Evolutionary conservation across 2,113 vertebrate genomes (phyloP).

Genomic region (Microcebus ravelobensis): DNA sequence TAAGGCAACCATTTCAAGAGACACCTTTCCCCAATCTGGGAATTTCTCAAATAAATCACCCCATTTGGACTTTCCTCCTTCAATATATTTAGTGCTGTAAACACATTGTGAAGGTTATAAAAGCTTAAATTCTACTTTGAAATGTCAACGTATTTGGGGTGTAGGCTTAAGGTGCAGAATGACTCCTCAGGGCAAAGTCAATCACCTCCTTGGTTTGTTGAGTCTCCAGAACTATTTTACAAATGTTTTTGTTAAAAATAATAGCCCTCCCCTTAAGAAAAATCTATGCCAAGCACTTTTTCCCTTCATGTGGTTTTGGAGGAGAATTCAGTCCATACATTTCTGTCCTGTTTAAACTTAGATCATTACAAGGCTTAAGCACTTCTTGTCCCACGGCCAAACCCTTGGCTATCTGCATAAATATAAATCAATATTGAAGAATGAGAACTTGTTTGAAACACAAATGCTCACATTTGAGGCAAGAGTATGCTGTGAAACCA

Average conservation of each 20-base stretch:
- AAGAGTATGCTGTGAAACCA: slow-evolving; percentile 34
- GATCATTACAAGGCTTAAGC: slow-evolving; percentile 53
- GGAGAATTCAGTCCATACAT: slow-evolving; percentile 57
- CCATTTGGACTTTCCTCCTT: slow-evolving; percentile 55
- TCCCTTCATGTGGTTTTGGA: slow-evolving; percentile 68
- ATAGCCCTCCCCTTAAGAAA: slow-evolving; percentile 13
- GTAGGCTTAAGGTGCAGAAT: slow-evolving; percentile 47
- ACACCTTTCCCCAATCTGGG: slow-evolving; percentile 53
- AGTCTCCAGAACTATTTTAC: slow-evolving; percentile 64
- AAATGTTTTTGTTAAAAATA: slow-evolving; percentile 74
- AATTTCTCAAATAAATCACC: slow-evolving; percentile 75
- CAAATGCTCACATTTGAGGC: neutral
- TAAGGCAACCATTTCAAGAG: slow-evolving; percentile 68
- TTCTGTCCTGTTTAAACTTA: slow-evolving; percentile 68
- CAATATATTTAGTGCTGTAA: slow-evolving; percentile 64
- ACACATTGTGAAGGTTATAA: slow-evolving; percentile 61
- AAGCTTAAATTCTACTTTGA: slow-evolving; percentile 68
- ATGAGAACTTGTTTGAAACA: slow-evolving; percentile 28
- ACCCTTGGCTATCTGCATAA: slow-evolving; percentile 40
- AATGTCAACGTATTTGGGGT: slow-evolving; percentile 55
- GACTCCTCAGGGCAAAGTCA: slow-evolving; percentile 68
- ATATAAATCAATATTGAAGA: slow-evolving; percentile 52
- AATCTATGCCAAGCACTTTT: slow-evolving; percentile 50
- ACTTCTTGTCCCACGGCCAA: slow-evolving; percentile 24
- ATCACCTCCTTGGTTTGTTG: slow-evolving; percentile 59